Percentiles rank a stretch among this genome's conserved stretches.
These are phyloP conservation scores for Diplosoma virens DNA, from an alignment of 23 tunicate species.

Conservation along the genomic window DNA sequence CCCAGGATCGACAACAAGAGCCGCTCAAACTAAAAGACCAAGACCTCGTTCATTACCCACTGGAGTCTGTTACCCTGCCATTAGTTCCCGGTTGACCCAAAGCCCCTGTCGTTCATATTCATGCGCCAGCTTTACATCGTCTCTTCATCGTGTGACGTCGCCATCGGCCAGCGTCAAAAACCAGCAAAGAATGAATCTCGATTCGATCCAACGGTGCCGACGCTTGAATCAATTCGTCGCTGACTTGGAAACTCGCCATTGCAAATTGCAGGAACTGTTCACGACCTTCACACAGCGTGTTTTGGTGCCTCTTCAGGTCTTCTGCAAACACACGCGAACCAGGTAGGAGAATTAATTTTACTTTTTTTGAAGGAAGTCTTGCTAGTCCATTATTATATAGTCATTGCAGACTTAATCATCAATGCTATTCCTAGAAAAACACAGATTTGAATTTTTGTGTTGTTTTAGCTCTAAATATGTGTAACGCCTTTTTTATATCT, in stretches of 20 bases:
- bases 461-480: no score
- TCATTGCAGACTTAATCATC: no score
- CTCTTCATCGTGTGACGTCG: not conserved
- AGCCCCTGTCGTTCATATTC: not conserved
- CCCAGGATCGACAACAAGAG: not conserved
- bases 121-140: not conserved
- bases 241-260: constrained; percentile 37
- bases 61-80: constrained; percentile 44
- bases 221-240: constrained; percentile 39
- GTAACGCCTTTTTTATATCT: no score
- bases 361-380: no score
- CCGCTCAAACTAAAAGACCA: not conserved
- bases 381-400: no score
- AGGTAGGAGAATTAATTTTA: no score
- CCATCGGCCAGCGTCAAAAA: not conserved
- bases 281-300: constrained; percentile 60
- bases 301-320: constrained; percentile 68
- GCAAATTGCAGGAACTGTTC: constrained; percentile 53
- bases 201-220: constrained; percentile 13
- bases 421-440: no score
- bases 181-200: not conserved
- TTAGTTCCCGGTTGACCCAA: constrained; percentile 27
- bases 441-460: no score
- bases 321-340: constrained; percentile 54
- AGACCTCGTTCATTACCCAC: constrained; percentile 27